A percentile compares a stretch with the other conserved stretches of the same genome.
Conservation (phyloP, 2,797 vertebrate species). For the Helarctos malayanus region DNA sequence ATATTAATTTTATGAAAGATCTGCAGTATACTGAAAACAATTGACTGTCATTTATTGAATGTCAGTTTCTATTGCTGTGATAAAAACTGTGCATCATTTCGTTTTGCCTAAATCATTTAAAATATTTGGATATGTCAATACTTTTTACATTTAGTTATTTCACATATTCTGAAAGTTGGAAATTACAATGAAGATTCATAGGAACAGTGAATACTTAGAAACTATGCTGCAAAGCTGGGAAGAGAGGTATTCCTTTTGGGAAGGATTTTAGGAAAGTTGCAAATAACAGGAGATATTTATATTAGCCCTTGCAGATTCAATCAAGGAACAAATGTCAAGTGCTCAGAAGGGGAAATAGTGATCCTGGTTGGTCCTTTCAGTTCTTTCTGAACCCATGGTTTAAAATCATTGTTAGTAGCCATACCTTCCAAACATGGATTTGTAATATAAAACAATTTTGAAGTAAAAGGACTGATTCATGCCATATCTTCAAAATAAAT, state of each 20-base stretch:
- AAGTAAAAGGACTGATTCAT: background rate
- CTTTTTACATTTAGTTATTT: conserved; percentile 24
- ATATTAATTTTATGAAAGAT: background rate
- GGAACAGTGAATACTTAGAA: background rate
- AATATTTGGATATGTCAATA: conserved; percentile 1
- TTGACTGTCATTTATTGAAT: conserved; percentile 4
- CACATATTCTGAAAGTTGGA: background rate
- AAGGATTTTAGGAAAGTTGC: background rate
- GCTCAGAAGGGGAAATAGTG: background rate
- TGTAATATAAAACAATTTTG: conserved; percentile 24
- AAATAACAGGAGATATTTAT: conserved; percentile 13
- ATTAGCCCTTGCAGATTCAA: background rate
- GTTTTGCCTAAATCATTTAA: conserved; percentile 4
- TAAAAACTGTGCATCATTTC: background rate
- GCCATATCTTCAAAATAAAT: conserved; percentile 2
- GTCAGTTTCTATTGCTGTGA: background rate
- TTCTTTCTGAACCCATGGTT: background rate
- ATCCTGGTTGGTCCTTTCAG: background rate
- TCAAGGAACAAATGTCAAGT: background rate
- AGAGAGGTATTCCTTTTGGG: background rate
- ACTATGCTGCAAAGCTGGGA: background rate
- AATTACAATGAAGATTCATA: background rate
- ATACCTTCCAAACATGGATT: background rate
- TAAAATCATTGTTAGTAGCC: background rate
- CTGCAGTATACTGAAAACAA: background rate